These are phyloP conservation scores for Lasiurus borealis DNA, from an alignment of 2,113 vertebrate species.

Conservation along the genomic window DNA sequence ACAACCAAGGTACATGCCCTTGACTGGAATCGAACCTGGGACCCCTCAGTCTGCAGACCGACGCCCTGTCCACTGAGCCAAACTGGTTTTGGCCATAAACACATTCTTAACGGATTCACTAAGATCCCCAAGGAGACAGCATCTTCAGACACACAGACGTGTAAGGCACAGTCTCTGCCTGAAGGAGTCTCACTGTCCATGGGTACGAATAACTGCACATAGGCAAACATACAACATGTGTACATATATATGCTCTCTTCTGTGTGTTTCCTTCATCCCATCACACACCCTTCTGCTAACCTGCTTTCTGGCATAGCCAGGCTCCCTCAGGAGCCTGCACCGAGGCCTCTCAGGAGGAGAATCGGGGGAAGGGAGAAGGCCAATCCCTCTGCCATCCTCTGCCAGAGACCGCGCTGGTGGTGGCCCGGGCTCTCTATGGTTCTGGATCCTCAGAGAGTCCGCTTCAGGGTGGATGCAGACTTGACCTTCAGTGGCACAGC, in stretches of 20 bases:
- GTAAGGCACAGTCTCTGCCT: neutral
- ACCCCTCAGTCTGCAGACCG: no score
- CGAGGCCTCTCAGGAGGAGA: neutral
- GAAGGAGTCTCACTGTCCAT: neutral
- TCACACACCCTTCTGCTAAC: neutral
- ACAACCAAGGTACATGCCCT: no score
- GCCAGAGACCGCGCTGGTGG: neutral
- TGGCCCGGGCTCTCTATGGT: accelerated
- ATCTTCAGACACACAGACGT: accelerated
- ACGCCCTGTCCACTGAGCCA: no score
- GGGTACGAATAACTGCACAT: neutral
- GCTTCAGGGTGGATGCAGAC: no score
- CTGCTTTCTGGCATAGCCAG: neutral
- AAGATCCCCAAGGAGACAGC: neutral
- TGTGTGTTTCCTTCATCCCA: neutral
- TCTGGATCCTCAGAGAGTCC: neutral
- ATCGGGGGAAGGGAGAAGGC: neutral
- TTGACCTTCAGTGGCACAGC: neutral
- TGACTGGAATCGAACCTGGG: no score
- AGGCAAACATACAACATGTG: no score
- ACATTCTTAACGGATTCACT: neutral
- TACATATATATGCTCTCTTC: neutral
- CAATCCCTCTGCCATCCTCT: neutral
- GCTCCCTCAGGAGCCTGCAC: accelerated
- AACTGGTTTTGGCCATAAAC: neutral